Evolutionary conservation across 2,113 vertebrate genomes (phyloP), one percentile per base, ranked within the genome.

Genomic region (Montifringilla adamsi): DNA sequence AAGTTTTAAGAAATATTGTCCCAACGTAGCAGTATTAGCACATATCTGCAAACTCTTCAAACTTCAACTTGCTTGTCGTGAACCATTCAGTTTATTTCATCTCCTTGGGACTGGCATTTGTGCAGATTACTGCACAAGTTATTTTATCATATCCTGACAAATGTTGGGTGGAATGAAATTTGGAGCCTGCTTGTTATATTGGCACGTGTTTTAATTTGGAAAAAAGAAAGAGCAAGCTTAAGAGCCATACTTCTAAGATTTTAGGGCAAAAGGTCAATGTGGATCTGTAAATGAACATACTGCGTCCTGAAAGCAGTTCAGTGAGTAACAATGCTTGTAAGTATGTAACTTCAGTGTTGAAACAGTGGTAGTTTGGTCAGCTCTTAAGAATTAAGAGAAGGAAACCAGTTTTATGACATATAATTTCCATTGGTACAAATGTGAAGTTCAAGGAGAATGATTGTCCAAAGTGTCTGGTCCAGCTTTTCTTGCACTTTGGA

Each of bases 351-450:
- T 84, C 44, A 27, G 5, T 39, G 24, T 87, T 90, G 90, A 55
- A 63, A 30, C 26, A 35, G 37, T 77, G 43, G 35, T 56, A 47
- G 60, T 67, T 81, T 43, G 35, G 53, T 70, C 55, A 72, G 44
- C 20, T 80, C 33, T 46, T 67, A 63, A 90, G n/a, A 92, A 63
- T 74, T 68, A 81, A 43, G 50, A 84, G 79, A 84, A 55, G 64
- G 59, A 91, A 95, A 94, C 12, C 24, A 18, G 15, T 77, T 81
- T 85, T 87, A 63, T 73, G 52, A 49, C 28, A n/a, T 83, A 52
- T 62, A 56, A 89, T 96, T 96, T 96, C 15, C 68, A 89, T 37
- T 93, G 52, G 37, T 84, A 69, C 24, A 78, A 95, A 92, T 62
- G 28, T 50, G 28, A 94, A 93, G 37, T 80, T 84, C 15, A 50